Evolutionary conservation across 2,797 vertebrate species (phyloP), one percentile per base, ranked within the genome.

Genomic region (Macropus fuliginosus): DNA sequence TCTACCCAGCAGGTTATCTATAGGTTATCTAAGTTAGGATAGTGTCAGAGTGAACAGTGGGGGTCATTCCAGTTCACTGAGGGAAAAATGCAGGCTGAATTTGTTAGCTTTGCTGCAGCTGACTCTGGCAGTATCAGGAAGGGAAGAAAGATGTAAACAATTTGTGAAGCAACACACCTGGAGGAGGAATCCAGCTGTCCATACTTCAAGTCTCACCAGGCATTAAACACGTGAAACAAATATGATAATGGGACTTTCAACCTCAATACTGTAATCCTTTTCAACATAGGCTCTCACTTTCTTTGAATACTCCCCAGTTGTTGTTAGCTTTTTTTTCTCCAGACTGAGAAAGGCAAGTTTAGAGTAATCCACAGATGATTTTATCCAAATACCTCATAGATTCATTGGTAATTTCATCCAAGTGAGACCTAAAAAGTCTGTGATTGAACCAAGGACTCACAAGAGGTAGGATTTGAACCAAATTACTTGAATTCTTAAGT

Each of bases 201-300:
- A 1, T 27, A 21, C 14, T 96, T 62, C n/a, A 92, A 29, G 91
- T 95, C 56, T 97, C 96, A 90, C n/a, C 59, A 96, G 96, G 93
- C 96, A 95, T 94, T 96, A 74, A 52, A 98, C 5, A 95, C 95
- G 95, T 97, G 93, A 95, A 96, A 97, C 55, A 97, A 94, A 93
- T 97, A 96, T 54, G 95, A 96, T 90, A 95, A 93, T 92, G 93
- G 55, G 56, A 92, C 96, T 93, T 95, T 96, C 95, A 91, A 94
- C 95, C 90, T 81, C n/a, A 93, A 59, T 90, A 91, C 6, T 74
- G 3, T 46, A 96, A 94, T 90, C 87, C 91, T 74, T 97, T 96
- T 94, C 97, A 96, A 57, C 94, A 90, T 62, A 1, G 31, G 87
- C 31, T 57, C 90, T 57, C 94, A 66, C 56, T 81, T 91, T 92